These are phyloP conservation scores for Microtus ochrogaster DNA, from an alignment of 2,113 vertebrate genomes.

Conservation along the genomic window DNA sequence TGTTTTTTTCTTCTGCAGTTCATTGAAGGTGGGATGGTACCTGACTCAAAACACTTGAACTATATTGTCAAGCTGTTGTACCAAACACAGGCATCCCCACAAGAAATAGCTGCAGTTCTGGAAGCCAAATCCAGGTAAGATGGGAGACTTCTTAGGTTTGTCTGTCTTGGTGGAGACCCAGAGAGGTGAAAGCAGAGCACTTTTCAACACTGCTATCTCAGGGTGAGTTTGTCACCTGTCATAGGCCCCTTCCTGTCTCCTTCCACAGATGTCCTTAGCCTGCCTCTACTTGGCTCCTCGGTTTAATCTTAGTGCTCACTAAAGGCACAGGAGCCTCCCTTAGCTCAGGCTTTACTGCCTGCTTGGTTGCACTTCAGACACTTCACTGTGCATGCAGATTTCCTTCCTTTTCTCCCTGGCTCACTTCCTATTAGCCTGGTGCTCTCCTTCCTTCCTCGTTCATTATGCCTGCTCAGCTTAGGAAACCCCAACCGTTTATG, in stretches of 20 bases:
- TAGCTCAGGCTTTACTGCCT: neutral
- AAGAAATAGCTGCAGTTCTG: slow-evolving; percentile 83
- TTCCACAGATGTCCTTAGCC: neutral
- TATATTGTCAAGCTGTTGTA: slow-evolving; percentile 88
- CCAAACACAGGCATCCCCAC: slow-evolving; percentile 84
- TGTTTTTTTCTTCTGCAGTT: slow-evolving; percentile 85
- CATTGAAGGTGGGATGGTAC: slow-evolving; percentile 87
- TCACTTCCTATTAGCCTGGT: slow-evolving; percentile 15
- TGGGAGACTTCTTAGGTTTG: neutral
- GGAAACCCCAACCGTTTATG: neutral
- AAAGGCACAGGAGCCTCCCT: neutral
- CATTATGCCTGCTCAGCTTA: neutral
- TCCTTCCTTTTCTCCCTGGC: slow-evolving; percentile 1
- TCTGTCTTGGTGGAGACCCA: neutral
- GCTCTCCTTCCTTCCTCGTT: neutral
- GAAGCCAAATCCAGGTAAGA: slow-evolving; percentile 89
- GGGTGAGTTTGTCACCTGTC: neutral
- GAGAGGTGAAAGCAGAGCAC: neutral
- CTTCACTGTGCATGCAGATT: neutral
- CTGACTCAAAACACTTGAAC: slow-evolving; percentile 89
- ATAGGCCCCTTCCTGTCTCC: neutral
- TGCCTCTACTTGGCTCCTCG: neutral
- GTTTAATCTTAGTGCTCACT: neutral
- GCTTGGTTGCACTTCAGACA: neutral
- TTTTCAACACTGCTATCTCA: neutral